Conservation (phyloP, 2,113 vertebrate species). For the Capreolus pygargus region DNA sequence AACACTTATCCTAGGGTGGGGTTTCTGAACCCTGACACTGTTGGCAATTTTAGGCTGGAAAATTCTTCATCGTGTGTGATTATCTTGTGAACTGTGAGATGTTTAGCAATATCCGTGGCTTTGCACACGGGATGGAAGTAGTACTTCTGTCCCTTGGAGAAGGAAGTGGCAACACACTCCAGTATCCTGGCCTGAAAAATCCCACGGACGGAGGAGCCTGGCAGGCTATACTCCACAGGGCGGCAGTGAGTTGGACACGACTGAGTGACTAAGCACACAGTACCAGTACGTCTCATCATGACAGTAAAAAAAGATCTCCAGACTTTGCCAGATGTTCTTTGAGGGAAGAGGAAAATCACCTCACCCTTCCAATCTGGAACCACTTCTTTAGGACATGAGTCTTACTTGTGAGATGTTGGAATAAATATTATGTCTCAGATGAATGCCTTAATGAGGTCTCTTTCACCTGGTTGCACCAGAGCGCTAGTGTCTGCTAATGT, state of each 20-base stretch:
- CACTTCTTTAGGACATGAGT: background rate
- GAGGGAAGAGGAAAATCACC: background rate
- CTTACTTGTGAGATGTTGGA: background rate
- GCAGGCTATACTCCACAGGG: background rate
- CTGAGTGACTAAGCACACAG: background rate
- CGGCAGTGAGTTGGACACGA: background rate
- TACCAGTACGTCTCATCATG: background rate
- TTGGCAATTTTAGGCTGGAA: background rate
- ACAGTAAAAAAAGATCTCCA: background rate
- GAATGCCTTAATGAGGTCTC: background rate
- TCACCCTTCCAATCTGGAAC: background rate
- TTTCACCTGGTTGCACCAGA: background rate
- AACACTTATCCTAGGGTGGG: background rate
- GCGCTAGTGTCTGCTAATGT: background rate
- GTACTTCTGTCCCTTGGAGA: background rate
- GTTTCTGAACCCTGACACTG: background rate
- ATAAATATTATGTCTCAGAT: background rate
- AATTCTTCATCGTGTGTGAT: background rate
- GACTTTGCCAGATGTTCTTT: background rate
- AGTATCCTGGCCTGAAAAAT: background rate
- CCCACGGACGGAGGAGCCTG: background rate
- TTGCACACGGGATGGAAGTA: conserved; percentile 25
- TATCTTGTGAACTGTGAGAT: background rate
- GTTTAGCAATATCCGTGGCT: background rate
- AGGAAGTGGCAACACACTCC: background rate